Evolutionary conservation across 2,888 invertebrate species (phyloP), one percentile per base, ranked within the genome.

Genomic region (Pterobdella sp.): DNA sequence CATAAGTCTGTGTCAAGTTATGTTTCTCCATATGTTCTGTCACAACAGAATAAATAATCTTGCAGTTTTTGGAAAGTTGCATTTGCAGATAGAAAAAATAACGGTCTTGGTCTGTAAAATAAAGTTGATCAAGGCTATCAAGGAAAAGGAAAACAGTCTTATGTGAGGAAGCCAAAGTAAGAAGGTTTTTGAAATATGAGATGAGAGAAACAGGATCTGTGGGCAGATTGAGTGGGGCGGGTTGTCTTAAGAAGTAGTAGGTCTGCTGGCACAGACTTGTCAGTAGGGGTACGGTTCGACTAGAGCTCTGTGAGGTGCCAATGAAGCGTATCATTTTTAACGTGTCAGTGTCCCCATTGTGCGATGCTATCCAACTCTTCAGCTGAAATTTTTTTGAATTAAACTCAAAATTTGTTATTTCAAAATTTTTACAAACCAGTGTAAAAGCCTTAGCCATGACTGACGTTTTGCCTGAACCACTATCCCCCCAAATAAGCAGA

Each of bases 401-500:
- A 4, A 56, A 26, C 3, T 7, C 4, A 26, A n/a, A 18, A 18
- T 56, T 26, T 18, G 4, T 56, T 56, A 65, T 29, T 7, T 35
- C 4, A 69, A 52, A 0, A 37, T 37, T 26, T 22, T 31, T 34
- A 32, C 75, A 68, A 76, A 81, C 82, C 80, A 81, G 78, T 73
- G 82, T 90, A 0, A 94, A 93, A 75, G 92, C 91, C 84, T 94
- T 94, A 0, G 97, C 91, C 74, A 97, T 86, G 0, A 97, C 86
- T 29, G 96, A 96, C 0, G 97, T 97, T 84, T 98, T 98, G 0
- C 97, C 97, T 81, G 96, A 96, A 63, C 97, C 97, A 81, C 95
- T 93, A 84, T 93, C 93, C 49, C 97, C 97, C 82, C 93, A 93
- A 73, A 96, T 85, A 31, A 95, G 91, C 74, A 95, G 85, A 0